Conservation (phyloP, 2,888 invertebrate species). For the Phlogophora meticulosa region DNA sequence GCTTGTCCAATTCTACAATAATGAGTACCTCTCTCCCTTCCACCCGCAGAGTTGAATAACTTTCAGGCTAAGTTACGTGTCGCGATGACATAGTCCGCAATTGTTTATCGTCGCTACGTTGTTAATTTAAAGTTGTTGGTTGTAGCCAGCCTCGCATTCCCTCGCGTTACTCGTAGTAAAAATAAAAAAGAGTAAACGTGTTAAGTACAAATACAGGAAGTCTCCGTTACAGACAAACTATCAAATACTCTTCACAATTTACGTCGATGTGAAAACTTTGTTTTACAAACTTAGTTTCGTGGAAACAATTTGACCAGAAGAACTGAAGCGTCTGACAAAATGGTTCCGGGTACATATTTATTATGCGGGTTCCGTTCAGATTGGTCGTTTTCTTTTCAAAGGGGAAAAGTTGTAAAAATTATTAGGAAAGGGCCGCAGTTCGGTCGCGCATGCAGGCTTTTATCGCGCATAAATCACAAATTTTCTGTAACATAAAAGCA, state of each 20-base stretch:
- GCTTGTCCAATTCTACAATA: constrained; percentile 64
- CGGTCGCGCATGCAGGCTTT: constrained; percentile 55
- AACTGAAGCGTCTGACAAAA: constrained; percentile 36
- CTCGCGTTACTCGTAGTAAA: constrained; percentile 3
- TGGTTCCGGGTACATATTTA: constrained; percentile 48
- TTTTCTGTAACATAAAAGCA: constrained; percentile 48
- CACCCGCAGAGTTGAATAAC: constrained; percentile 22
- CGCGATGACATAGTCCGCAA: constrained; percentile 16
- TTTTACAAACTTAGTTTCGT: constrained; percentile 32
- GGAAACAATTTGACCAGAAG: constrained; percentile 43
- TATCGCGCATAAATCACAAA: constrained; percentile 62
- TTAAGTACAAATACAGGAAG: constrained; percentile 8
- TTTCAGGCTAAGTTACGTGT: constrained; percentile 40
- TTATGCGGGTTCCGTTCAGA: constrained; percentile 37
- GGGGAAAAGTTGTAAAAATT: constrained; percentile 51
- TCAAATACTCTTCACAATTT: constrained; percentile 44
- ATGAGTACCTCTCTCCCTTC: constrained; percentile 42
- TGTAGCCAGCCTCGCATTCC: background rate
- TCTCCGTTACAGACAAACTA: constrained; percentile 38
- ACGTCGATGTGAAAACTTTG: constrained; percentile 47
- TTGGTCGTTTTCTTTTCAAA: constrained; percentile 40
- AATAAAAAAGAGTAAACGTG: constrained; percentile 6
- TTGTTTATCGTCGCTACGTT: constrained; percentile 36
- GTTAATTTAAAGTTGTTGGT: constrained; percentile 27
- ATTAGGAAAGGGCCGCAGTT: constrained; percentile 45